Evolutionary conservation across 2,797 vertebrate genomes (phyloP), one percentile per base, ranked within the genome.

Genomic region (Tadarida brasiliensis): DNA sequence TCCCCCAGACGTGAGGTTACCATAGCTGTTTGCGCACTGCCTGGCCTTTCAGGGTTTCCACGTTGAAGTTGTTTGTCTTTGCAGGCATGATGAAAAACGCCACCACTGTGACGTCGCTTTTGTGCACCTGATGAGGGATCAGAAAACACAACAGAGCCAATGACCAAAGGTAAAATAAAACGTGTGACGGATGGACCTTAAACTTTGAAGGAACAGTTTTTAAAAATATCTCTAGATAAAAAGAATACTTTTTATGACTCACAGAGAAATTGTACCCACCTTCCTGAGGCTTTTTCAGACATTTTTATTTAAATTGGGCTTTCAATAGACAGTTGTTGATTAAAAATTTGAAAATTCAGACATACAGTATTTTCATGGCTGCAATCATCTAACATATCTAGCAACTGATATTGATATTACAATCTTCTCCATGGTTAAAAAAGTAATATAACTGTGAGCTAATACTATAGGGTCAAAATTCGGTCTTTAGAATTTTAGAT

Each of bases 61-160:
- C 99, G 0, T 99, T 99, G 98, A 99, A 99, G 98, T 99, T 99
- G 97, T 99, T 99, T 44, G 99, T 99, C 98, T 99, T 99, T 54
- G 99, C 99, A 12, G 99, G 99, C 99, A 99, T 99, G 87, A 99
- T 99, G 98, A 99, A 99, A 98, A 99, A 99, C 90, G 99, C 99
- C 1, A 99, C 97, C 24, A 99, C 99, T 0, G 99, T 99, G 94
- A 99, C 95, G 14, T 99, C 99, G 33, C 98, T 99, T 96, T 98
- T 99, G 94, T 99, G 99, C 86, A 99, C 98, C 99, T 99, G 97
- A 15, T 11, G 1, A n/a, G 47, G 80, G 61, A 96, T n/a, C 68
- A 97, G 74, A 92, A 91, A 94, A 94, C 70, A 96, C n/a, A 82
- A n/a, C 63, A 67, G 63, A 26, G n/a, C 91, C 76, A 92, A 22